These are phyloP conservation scores for Eremophila alpestris DNA, from an alignment of 2,797 vertebrate genomes.

Conservation along the genomic window DNA sequence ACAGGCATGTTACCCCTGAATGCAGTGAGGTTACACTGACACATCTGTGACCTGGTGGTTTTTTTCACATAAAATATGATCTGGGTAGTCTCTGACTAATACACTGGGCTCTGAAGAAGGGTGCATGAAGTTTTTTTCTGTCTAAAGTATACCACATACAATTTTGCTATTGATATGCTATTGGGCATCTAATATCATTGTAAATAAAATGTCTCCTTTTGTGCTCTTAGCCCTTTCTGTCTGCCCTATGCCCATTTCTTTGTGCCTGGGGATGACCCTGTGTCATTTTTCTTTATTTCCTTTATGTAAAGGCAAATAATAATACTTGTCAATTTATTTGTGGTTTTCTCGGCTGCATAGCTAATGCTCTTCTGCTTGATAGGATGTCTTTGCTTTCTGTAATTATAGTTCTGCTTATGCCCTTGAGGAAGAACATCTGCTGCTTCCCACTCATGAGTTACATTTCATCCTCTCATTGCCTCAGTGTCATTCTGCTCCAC, in stretches of 20 bases:
- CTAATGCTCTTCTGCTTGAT: slow-evolving; percentile 56
- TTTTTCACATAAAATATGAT: neutral
- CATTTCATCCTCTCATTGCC: slow-evolving; percentile 13
- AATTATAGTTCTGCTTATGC: slow-evolving; percentile 47
- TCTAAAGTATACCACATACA: neutral
- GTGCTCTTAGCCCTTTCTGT: neutral
- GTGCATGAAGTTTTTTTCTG: neutral
- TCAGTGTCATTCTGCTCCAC: neutral
- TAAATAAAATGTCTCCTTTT: neutral
- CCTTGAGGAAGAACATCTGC: slow-evolving; percentile 69
- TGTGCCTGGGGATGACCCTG: neutral
- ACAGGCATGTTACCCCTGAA: neutral
- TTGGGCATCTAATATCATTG: neutral
- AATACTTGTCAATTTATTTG: slow-evolving; percentile 53
- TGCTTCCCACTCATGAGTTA: slow-evolving; percentile 44
- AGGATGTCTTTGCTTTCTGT: slow-evolving; percentile 25
- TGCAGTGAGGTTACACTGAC: neutral
- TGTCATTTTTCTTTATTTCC: neutral
- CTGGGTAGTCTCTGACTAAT: neutral
- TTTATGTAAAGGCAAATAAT: slow-evolving; percentile 37
- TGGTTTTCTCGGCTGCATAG: slow-evolving; percentile 6
- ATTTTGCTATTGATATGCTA: neutral
- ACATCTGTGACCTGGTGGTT: neutral
- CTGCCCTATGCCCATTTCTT: neutral
- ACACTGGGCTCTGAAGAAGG: neutral